Base-by-base conservation (phyloP, 2,888 invertebrate species). In the Fabriciana adippe region DNA sequence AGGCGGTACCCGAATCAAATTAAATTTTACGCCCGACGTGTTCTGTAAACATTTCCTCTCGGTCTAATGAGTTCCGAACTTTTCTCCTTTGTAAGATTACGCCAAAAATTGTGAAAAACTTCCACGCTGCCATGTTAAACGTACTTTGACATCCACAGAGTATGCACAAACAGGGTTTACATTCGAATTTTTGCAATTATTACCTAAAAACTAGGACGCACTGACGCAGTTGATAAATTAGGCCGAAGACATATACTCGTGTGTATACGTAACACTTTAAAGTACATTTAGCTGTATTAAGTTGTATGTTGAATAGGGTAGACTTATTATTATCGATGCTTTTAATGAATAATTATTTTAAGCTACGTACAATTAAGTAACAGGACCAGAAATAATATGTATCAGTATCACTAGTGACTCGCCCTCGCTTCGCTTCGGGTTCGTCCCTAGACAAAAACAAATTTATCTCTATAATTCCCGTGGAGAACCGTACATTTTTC, bases 21-120 rank as follows among this genome's bases (percentile, higher is more conserved):
- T 83, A 81, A 85, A 87, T 85, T 85, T 82, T 78, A 81, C 81
- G 80, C 83, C 80, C 76, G 81, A 85, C 83, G 85, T 86, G 83
- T 84, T 81, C 83, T 79, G 80, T 81, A 79, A 82, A 81, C 84
- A 80, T 79, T 79, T 77, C 72, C 76, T 80, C 79, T 80, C 79
- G 81, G 81, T 82, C 83, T 89, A 88, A 89, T 88, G 87, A 89
- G 87, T 88, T 88, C 79, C 76, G 68, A 88, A 89, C 85, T 89
- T 85, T 78, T 75, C 80, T 80, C 82, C 82, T 85, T 85, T 84
- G 85, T 81, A 79, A 85, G 83, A 86, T 85, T 86, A 85, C 81
- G 80, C 81, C 80, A 84, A 87, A 88, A 86, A 86, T 84, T 85
- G 81, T 80, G 80, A 83, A 86, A 84, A 88, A 87, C 82, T 87